Evolutionary conservation across 2,888 invertebrate species (phyloP), one percentile per base, ranked within the genome.

Genomic region (Papilio demoleus): DNA sequence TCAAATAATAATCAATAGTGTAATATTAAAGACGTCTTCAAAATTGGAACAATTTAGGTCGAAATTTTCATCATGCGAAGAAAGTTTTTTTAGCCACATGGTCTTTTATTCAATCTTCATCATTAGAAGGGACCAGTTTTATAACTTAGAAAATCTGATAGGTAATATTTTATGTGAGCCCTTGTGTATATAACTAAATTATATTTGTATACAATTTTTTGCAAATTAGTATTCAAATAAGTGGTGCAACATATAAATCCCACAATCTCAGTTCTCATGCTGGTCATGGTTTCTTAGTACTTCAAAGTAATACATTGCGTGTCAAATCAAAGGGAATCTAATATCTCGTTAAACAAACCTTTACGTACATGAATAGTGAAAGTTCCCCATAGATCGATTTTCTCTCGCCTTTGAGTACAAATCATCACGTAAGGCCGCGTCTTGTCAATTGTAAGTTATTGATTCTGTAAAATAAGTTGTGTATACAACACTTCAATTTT

Each of bases 21-120:
- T 38, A 4, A 12, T 11, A 38, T 12, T 4, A 38, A 4, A 38
- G 19, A 4, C 17, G 9, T 19, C 6, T 19, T 6, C 6, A 1
- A 47, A 53, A 53, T 24, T 53, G 53, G 8, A 27, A 61, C 24
- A 14, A 62, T 17, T 47, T 47, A 34, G 34, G 31, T 17, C 9
- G 42, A 12, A 31, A 47, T 12, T 62, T 47, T 62, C 34, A 45
- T 62, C 34, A 62, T 62, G 17, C 34, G 31, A 62, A 62, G 62
- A 62, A 62, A 62, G 47, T 31, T 31, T 17, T 42, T 38, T 5
- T 24, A 6, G 24, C 50, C 24, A 17, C 24, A 0, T 24, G 50
- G 24, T 50, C 50, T 22, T 12, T 50, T 50, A 24, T 19, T 47
- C 17, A 42, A 45, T 12, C 19, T 4, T 11, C 11, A 4, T 22